Conservation (phyloP, 2,888 invertebrate genomes). For the Leptopilina myrica region DNA sequence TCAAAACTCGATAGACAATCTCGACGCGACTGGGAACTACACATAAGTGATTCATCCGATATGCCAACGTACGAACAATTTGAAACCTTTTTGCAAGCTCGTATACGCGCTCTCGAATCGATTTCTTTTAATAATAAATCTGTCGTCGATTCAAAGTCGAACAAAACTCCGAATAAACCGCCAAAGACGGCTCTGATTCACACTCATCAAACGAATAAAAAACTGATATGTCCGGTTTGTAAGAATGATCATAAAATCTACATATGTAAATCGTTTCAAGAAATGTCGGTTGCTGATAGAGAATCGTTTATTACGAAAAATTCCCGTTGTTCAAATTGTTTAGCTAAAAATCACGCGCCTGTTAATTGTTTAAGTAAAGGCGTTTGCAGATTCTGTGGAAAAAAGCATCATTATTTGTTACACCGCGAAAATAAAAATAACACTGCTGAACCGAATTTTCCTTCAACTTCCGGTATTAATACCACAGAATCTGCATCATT, state of each 20-base stretch:
- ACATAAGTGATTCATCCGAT: not conserved
- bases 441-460: too few relatives aligned
- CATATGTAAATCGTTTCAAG: not conserved
- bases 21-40: slow-evolving; percentile 15
- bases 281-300: not conserved
- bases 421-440: too few relatives aligned
- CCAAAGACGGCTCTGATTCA: not conserved
- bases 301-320: too few relatives aligned
- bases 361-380: too few relatives aligned
- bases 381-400: too few relatives aligned
- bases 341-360: too few relatives aligned
- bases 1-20: not conserved
- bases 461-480: too few relatives aligned
- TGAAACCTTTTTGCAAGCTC: not conserved
- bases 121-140: not conserved
- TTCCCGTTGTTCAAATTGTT: too few relatives aligned
- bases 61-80: slow-evolving; percentile 1
- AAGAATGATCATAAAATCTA: slow-evolving; percentile 7
- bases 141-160: not conserved
- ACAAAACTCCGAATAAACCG: not conserved
- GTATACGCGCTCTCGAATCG: not conserved
- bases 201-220: not conserved
- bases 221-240: not conserved
- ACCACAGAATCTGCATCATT: too few relatives aligned
- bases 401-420: too few relatives aligned